Conservation (phyloP, 2,113 vertebrate species). For the Melanostigma gelatinosum region DNA sequence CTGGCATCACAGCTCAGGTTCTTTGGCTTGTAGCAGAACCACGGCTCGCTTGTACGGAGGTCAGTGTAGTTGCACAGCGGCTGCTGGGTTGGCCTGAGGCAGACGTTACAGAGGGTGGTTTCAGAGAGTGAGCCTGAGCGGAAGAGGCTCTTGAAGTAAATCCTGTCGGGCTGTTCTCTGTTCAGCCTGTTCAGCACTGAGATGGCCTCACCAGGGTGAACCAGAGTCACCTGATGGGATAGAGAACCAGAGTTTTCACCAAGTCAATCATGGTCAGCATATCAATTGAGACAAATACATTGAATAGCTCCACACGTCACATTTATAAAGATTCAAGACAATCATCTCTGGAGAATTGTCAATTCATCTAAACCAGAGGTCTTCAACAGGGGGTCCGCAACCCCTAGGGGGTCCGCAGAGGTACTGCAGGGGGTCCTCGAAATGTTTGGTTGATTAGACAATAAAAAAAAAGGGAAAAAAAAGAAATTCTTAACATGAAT, state of each 20-base stretch:
- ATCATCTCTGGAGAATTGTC: too few relatives aligned
- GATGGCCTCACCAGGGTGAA: conserved; percentile 91
- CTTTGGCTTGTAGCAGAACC: conserved; percentile 94
- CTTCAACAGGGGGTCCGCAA: too few relatives aligned
- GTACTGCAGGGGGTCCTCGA: too few relatives aligned
- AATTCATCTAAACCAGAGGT: too few relatives aligned
- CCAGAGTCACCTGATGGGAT: conserved; percentile 77
- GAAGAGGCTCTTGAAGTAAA: conserved; percentile 90
- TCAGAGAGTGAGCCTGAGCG: conserved; percentile 41
- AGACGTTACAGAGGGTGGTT: background rate
- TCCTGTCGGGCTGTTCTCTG: conserved; percentile 86
- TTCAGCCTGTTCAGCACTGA: conserved; percentile 85
- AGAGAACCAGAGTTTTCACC: background rate
- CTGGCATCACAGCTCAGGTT: conserved; percentile 87
- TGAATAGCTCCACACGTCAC: too few relatives aligned
- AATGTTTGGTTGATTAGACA: too few relatives aligned
- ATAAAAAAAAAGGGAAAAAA: too few relatives aligned
- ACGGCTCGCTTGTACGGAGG: conserved; percentile 87
- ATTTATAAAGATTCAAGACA: too few relatives aligned
- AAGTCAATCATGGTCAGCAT: too few relatives aligned
- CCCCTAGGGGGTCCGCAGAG: too few relatives aligned
- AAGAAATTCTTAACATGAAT: too few relatives aligned
- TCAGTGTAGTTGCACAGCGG: background rate
- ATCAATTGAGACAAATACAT: too few relatives aligned
- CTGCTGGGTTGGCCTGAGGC: background rate